Evolutionary conservation across 2,888 invertebrate species (phyloP).

Genomic region (Baccha elongata): DNA sequence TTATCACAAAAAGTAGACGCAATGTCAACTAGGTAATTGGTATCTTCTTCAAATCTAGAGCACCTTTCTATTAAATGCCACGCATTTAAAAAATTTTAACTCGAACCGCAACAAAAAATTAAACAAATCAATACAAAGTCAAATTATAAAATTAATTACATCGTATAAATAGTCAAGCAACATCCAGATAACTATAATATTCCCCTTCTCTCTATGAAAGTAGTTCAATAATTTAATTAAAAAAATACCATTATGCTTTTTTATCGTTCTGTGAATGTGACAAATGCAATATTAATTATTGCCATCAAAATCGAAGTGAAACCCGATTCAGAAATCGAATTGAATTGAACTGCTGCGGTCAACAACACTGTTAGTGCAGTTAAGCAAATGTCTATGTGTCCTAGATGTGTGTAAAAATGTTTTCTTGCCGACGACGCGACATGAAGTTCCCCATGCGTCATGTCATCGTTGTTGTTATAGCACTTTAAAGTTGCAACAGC

Average conservation of each 20-base stretch:
- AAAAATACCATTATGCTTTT: slow-evolving; percentile 10
- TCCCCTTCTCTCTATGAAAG: slow-evolving; percentile 15
- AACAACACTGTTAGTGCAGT: background rate
- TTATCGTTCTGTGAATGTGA: slow-evolving; percentile 49
- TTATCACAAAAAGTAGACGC: background rate
- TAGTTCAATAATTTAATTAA: slow-evolving; percentile 58
- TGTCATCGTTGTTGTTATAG: slow-evolving; percentile 36
- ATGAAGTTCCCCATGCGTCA: slow-evolving; percentile 33
- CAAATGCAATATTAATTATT: slow-evolving; percentile 65
- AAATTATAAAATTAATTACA: slow-evolving; percentile 37
- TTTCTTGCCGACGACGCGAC: background rate
- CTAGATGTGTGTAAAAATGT: slow-evolving; percentile 31
- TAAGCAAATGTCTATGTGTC: slow-evolving; percentile 16
- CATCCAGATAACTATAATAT: slow-evolving; percentile 12
- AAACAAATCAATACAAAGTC: slow-evolving; percentile 16
- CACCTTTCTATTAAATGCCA: slow-evolving; percentile 1
- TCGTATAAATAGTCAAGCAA: slow-evolving; percentile 31
- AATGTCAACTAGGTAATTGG: slow-evolving; percentile 12
- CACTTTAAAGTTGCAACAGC: slow-evolving; percentile 19
- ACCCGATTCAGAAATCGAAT: slow-evolving; percentile 28
- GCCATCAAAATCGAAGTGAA: slow-evolving; percentile 50
- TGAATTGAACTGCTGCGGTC: slow-evolving; percentile 17
- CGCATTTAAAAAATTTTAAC: background rate
- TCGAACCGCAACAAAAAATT: background rate
- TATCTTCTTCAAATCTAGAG: slow-evolving; percentile 1